Base-by-base conservation (phyloP, 2,113 vertebrate genomes). In the Plecotus auritus region DNA sequence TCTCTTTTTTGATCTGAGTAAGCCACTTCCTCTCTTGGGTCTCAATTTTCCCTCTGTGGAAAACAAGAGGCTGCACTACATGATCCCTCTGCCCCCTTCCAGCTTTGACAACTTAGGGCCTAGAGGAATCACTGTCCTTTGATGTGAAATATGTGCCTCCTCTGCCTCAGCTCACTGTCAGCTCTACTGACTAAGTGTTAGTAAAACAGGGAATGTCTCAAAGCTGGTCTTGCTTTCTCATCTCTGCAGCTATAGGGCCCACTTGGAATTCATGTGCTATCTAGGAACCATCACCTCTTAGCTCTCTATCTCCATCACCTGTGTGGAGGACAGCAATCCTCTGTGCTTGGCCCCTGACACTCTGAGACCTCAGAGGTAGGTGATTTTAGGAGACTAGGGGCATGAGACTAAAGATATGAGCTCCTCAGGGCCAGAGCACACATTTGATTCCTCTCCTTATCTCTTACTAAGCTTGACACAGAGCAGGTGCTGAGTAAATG, bases 1-100 rank as follows among this genome's bases (percentile, higher is more conserved):
- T 88, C 40, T 81, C 42, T 51, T 85, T 87, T 87, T 59, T 82
- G 67, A 95, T 85, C 35, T 86, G 49, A 94, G 85, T 12, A 90
- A 88, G 61, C 5, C 14, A 73, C n/a, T 90, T 80, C 47, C 18
- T 66, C 26, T 92, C 40, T 18, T 95, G 51, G 32, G 40, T 84
- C 80, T 96, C 84, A 76, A 40, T 81, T 88, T 82, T 49, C 18
- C 16, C 67, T 26, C 32, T 2, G 37, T 23, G 28, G 54, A 90
- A 91, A 91, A 66, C 10, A 32, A 96, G 70, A 91, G 9, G 37
- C 51, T 93, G 45, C 40, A 69, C 35, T 49, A 59, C 9, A 66
- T 35, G 74, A 88, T 35, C 23, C 32, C 78, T 28, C 20, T 83
- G 26, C 17, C 12, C 47, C 4, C 66, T 85, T 88, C 14, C 73